Conservation (phyloP, 2,113 vertebrate species). For the Danio rerio region GRCz12tu NC_133177.1:42534001-42534500, state of each 20-base stretch:
- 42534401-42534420: neutral
- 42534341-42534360: constrained; percentile 87
- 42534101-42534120: constrained; percentile 26
- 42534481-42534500: neutral
- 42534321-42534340: constrained; percentile 89
- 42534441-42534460: neutral
- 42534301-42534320: constrained; percentile 83
- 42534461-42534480: neutral
- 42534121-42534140: constrained; percentile 39
- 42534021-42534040: constrained; percentile 8
- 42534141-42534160: constrained; percentile 37
- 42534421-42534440: neutral
- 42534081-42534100: constrained; percentile 30
- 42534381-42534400: constrained; percentile 87
- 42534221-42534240: constrained; percentile 27
- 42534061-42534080: constrained; percentile 8
- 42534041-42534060: neutral
- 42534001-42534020: neutral
- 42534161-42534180: neutral
- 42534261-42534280: constrained; percentile 86
- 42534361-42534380: constrained; percentile 79
- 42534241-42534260: constrained; percentile 90
- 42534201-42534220: constrained; percentile 37
- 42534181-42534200: constrained; percentile 8
- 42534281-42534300: constrained; percentile 86